Evolutionary conservation across 2,113 vertebrate species (phyloP), one percentile per base, ranked within the genome.

Genomic region (Aepyceros melampus): DNA sequence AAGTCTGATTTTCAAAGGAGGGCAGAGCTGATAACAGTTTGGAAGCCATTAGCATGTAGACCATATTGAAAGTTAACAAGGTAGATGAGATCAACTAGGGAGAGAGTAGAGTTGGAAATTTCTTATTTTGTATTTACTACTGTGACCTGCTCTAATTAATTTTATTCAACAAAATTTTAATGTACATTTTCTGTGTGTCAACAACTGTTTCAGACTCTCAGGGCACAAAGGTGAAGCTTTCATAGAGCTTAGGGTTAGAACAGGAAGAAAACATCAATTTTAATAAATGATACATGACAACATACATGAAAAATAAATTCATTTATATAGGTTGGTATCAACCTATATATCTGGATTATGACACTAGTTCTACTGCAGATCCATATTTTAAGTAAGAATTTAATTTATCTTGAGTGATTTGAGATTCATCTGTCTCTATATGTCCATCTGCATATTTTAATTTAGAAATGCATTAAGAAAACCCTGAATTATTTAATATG

Each of bases 131-230:
- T 87, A 58, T 88, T 93, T 95, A 86, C 96, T 91, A 56, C 23
- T 67, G 31, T 33, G 29, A 88, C 78, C 53, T 85, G 4, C 29
- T 87, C 95, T 67, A 93, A 89, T 78, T 83, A 89, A 87, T 90
- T 90, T 96, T 95, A 71, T 64, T 87, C 56, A 97, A 25, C 64
- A 95, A 84, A 62, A 88, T 40, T 93, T 87, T 85, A 88, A 62
- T 36, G 40, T 36, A 47, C 14, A 36, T 15, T 82, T 96, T 93
- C 53, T 7, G 36, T 91, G 56, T 83, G 55, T 95, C 55, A 89
- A 49, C 64, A 92, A 95, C 33, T 49, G 16, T 82, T 95, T 96
- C 55, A 67, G 40, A 93, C 10, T 19, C 49, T 67, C 15, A 83
- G 71, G 78, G 49, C 47, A 55, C 3, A 88, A 95, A 81, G 31